phyloP scores from a whole-genome alignment of 2,113 vertebrate species.

The Dipodomys merriami region DNA sequence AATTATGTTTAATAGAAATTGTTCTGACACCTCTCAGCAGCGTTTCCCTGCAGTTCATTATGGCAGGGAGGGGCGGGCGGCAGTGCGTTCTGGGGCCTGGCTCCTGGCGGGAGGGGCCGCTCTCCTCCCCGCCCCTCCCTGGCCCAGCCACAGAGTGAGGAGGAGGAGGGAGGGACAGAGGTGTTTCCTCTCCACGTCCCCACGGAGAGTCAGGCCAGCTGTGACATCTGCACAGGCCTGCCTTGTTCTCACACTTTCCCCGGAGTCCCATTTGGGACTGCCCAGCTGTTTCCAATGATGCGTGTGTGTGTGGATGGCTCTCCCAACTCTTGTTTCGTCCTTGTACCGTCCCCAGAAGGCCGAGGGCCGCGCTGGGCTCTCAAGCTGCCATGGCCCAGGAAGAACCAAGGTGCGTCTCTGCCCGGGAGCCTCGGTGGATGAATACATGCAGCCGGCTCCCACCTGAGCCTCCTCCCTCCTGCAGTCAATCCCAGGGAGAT shows the following conservation, averaged over 20 bases:
- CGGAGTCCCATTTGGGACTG: background rate
- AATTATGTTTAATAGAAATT: constrained; percentile 89
- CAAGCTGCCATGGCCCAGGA: background rate
- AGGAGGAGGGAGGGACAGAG: background rate
- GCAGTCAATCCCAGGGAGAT: no score
- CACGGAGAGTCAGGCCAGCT: background rate
- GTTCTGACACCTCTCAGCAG: constrained; percentile 87
- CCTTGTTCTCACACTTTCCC: background rate
- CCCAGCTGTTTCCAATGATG: background rate
- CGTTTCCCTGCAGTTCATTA: constrained; percentile 81
- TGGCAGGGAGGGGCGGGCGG: constrained; percentile 51
- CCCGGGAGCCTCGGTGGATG: background rate
- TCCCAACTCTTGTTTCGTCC: background rate
- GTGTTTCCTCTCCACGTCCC: background rate
- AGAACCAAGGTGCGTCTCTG: background rate
- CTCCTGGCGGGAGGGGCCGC: background rate
- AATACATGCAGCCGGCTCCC: background rate
- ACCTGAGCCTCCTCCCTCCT: background rate
- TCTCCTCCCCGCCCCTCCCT: background rate
- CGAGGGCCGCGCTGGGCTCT: background rate
- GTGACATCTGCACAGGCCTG: background rate
- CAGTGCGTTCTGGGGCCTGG: background rate
- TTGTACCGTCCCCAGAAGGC: background rate
- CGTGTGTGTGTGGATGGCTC: no score
- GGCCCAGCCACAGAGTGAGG: background rate